phyloP scores from a whole-genome alignment of 2,113 vertebrate species.

The Pseudopipra pipra region DNA sequence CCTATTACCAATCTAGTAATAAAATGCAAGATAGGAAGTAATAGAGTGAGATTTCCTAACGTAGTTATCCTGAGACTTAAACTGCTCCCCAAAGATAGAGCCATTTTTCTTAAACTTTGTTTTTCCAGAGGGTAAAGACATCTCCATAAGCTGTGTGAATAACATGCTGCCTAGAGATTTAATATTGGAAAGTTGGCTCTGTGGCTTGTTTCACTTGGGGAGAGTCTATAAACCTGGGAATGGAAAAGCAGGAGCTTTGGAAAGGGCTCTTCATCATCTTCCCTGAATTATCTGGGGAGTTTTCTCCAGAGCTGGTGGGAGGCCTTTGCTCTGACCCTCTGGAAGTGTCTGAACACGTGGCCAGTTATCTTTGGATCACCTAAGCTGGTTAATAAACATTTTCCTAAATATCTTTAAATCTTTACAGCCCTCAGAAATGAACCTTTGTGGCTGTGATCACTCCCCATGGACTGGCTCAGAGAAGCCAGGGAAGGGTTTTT shows the following conservation, averaged over 20 bases:
- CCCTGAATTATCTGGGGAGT: background rate
- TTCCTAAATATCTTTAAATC: background rate
- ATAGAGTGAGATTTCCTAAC: constrained; percentile 59
- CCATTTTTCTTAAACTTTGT: constrained; percentile 64
- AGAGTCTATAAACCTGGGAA: background rate
- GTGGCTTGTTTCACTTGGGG: constrained; percentile 25
- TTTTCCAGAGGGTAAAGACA: constrained; percentile 61
- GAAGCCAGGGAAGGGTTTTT: background rate
- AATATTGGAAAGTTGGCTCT: constrained; percentile 40
- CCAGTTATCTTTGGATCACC: background rate
- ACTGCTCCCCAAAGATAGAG: constrained; percentile 58
- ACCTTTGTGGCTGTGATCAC: background rate
- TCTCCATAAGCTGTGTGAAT: constrained; percentile 51
- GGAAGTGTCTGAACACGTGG: background rate
- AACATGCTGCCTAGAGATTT: constrained; percentile 47
- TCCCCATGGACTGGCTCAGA: background rate
- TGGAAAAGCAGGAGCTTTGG: background rate
- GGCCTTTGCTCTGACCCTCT: background rate
- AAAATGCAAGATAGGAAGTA: constrained; percentile 65
- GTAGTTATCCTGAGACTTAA: constrained; percentile 49
- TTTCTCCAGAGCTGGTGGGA: background rate
- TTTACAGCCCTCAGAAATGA: background rate
- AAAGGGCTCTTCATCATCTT: background rate
- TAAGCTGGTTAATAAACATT: background rate
- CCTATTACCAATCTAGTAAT: constrained; percentile 64